A percentile compares a stretch with the other conserved stretches of the same genome.
Evolutionary conservation across 2,113 vertebrate genomes (phyloP).

Genomic region (Prunella himalayana): DNA sequence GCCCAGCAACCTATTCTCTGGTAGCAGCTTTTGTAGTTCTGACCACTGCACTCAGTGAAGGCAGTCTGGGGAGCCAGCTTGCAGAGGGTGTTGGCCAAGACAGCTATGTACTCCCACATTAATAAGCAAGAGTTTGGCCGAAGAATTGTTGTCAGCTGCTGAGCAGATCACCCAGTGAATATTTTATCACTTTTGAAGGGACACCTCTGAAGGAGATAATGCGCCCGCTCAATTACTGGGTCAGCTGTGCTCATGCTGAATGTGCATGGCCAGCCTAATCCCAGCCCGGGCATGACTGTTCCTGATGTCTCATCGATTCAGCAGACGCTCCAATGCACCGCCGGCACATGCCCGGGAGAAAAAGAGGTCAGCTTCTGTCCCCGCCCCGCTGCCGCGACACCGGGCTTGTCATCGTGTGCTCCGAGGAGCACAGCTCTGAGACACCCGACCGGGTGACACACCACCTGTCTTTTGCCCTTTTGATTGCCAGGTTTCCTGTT

Average conservation of each 20-base stretch:
- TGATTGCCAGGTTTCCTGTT: slow-evolving; percentile 22
- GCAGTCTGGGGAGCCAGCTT: not conserved
- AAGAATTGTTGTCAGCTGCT: not conserved
- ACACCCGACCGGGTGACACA: fast-evolving
- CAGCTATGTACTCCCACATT: fast-evolving
- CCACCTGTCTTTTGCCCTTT: not conserved
- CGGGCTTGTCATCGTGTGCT: fast-evolving
- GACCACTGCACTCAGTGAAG: fast-evolving
- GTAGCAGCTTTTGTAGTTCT: not conserved
- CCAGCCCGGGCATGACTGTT: fast-evolving
- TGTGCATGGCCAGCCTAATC: not conserved
- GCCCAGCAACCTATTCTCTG: not conserved
- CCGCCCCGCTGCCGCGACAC: not conserved
- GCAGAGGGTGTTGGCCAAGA: not conserved
- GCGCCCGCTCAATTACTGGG: fast-evolving
- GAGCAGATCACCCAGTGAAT: not conserved
- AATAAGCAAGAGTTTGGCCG: not conserved
- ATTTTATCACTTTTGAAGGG: not conserved
- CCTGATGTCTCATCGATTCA: fast-evolving
- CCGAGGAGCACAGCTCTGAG: fast-evolving
- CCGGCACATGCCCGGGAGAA: not conserved
- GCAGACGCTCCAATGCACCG: not conserved
- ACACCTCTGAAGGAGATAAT: not conserved
- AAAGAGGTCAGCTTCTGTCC: not conserved
- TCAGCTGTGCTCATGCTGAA: not conserved